phyloP scores from a whole-genome alignment of 2,888 invertebrate genomes.

The Colletes collaris region DNA sequence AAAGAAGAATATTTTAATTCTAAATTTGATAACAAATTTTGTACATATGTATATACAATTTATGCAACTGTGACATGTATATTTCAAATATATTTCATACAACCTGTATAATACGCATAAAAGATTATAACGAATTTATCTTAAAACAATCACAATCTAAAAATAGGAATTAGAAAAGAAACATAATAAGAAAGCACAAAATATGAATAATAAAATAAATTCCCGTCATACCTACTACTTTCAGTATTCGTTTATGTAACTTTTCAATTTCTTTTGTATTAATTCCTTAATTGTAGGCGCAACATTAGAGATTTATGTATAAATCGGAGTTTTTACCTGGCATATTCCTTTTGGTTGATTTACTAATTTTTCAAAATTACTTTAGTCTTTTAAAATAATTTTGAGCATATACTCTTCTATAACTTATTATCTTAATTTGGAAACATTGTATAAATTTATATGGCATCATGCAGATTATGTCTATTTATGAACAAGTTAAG shows the following conservation, averaged over 20 bases:
- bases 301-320: slow-evolving; percentile 7
- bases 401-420: slow-evolving; percentile 1
- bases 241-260: no score
- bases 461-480: no score
- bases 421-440: slow-evolving; percentile 7
- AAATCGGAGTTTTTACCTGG: slow-evolving; percentile 4
- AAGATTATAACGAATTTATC: slow-evolving; percentile 13
- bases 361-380: no score
- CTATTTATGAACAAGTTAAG: slow-evolving; percentile 13
- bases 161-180: slow-evolving; percentile 7
- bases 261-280: background rate
- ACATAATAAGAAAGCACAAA: background rate
- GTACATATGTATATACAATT: slow-evolving; percentile 45
- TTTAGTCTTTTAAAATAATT: background rate
- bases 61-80: slow-evolving; percentile 25
- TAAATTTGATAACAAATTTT: slow-evolving; percentile 31
- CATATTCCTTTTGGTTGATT: slow-evolving; percentile 5
- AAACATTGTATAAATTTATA: background rate
- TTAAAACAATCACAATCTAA: background rate
- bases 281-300: background rate
- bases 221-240: no score
- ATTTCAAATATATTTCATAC: slow-evolving; percentile 43
- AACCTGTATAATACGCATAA: slow-evolving; percentile 13
- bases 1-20: background rate
- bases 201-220: slow-evolving; percentile 18